Evolutionary conservation across 1,140 invertebrate genomes (phyloP).

Genomic region (Diplogasteroides magnus): DNA sequence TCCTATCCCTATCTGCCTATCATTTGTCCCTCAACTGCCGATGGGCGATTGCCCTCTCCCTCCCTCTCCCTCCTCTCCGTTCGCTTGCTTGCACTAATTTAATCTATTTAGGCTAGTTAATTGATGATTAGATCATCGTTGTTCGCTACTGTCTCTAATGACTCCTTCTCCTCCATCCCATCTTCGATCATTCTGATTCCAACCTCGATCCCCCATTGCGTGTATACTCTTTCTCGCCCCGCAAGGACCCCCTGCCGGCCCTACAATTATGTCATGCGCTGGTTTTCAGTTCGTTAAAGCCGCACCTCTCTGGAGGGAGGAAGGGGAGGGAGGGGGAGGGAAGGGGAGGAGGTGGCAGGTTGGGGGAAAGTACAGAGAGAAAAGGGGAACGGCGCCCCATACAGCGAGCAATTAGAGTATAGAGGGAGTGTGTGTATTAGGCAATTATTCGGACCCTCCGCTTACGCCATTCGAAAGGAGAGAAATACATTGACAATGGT

Average conservation of each 20-base stretch:
- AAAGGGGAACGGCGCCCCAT: neutral
- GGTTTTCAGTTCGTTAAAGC: neutral
- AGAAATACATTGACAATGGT: neutral
- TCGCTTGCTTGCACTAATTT: neutral
- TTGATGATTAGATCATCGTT: neutral
- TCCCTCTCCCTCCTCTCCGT: neutral
- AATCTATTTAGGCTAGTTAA: neutral
- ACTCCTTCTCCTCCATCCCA: neutral
- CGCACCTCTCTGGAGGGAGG: neutral
- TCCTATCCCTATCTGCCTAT: neutral
- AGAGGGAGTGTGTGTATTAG: too few relatives aligned
- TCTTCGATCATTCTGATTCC: neutral
- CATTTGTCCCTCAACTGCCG: too few relatives aligned
- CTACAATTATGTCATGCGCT: neutral
- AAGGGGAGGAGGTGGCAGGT: neutral
- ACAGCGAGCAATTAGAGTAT: neutral
- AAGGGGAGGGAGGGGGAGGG: neutral
- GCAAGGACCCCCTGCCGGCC: too few relatives aligned
- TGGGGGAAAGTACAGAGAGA: neutral
- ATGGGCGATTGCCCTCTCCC: neutral
- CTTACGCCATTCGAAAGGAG: neutral
- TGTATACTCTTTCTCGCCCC: neutral
- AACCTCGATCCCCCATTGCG: neutral
- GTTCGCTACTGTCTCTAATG: too few relatives aligned
- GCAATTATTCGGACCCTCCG: neutral